These are phyloP conservation scores for Drosophila nr. medialis DNA, from an alignment of 2,888 invertebrate genomes.

Conservation along the genomic window DNA sequence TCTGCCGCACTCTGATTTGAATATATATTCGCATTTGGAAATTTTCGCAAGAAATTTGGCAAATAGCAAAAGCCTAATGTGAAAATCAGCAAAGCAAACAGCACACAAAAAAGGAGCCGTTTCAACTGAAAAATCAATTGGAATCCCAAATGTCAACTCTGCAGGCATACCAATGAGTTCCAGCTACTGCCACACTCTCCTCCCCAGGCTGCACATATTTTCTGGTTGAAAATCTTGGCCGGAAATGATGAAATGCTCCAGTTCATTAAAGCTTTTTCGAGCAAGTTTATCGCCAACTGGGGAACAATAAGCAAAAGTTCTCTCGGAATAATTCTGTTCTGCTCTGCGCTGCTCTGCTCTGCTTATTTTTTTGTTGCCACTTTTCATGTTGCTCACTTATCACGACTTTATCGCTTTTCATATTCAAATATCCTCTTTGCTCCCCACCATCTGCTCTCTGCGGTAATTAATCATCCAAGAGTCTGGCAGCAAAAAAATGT, in stretches of 20 bases:
- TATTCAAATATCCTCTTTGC: constrained; percentile 63
- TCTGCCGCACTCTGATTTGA: constrained; percentile 50
- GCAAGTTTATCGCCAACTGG: constrained; percentile 67
- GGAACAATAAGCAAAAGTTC: constrained; percentile 69
- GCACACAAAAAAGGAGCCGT: constrained; percentile 14
- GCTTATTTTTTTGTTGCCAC: constrained; percentile 13
- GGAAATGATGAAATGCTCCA: constrained; percentile 67
- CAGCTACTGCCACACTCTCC: not conserved
- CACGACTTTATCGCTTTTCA: constrained; percentile 70
- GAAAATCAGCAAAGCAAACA: constrained; percentile 71
- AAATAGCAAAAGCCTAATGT: constrained; percentile 42
- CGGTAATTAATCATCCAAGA: constrained; percentile 68
- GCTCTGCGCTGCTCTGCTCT: constrained; percentile 13
- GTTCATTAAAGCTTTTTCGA: constrained; percentile 64
- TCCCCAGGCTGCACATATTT: constrained; percentile 2
- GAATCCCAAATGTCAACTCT: constrained; percentile 81
- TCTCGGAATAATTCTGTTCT: not conserved
- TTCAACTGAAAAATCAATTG: constrained; percentile 71
- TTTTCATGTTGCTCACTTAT: constrained; percentile 52
- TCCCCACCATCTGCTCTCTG: not conserved
- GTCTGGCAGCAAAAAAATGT: constrained; percentile 63
- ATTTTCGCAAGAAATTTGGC: constrained; percentile 26
- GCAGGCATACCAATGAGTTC: constrained; percentile 66
- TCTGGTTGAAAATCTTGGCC: constrained; percentile 25
- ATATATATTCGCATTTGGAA: constrained; percentile 57